Base-by-base conservation (phyloP, 2,888 invertebrate genomes). In the Dryocosmus kuriphilus region DNA sequence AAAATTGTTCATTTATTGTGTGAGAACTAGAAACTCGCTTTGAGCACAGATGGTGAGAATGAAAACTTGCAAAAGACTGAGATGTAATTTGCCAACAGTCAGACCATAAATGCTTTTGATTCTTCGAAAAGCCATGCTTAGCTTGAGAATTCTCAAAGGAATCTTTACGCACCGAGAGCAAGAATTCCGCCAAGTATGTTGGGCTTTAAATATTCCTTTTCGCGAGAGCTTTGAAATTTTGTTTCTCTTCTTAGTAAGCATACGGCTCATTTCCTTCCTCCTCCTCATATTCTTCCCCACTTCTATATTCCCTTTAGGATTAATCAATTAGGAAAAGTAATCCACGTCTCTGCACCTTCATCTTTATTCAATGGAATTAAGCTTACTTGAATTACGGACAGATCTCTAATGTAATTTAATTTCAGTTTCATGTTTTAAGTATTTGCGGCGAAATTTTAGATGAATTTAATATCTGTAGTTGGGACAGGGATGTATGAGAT, bases 311-410 rank as follows among this genome's bases (percentile, higher is more conserved):
- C 51, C 71, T 27, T 38, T 71, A 51, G 51, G 51, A 71, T 71
- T 51, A 71, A 71, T 51, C 71, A 71, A 71, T 71, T 71, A 71
- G n/a, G 71, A 71, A 71, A 71, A 71, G 71, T 71, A 51, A 71
- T 51, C 67, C 61, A n/a, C 27, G n/a, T 30, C 61, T 61, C 30
- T 27, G 16, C 27, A 67, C 27, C 46, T 24, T 67, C 67, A 67
- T 46, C 67, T 67, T 67, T 67, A 67, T 67, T 67, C 67, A 19
- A 30, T 46, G 46, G 46, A 27, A 41, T 67, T n/a, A 46, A 38
- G 14, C 27, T 41, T 67, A 55, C 9, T 22, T 22, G 51, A 22
- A 67, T 46, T 67, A 67, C 27, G 41, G 22, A 22, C 38, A 35
- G 67, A 19, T 67, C 67, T 46, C 30, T 67, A 67, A 46, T 22